Evolutionary conservation across 2,113 vertebrate genomes (phyloP).

Genomic region (Sphyrna mokarran): DNA sequence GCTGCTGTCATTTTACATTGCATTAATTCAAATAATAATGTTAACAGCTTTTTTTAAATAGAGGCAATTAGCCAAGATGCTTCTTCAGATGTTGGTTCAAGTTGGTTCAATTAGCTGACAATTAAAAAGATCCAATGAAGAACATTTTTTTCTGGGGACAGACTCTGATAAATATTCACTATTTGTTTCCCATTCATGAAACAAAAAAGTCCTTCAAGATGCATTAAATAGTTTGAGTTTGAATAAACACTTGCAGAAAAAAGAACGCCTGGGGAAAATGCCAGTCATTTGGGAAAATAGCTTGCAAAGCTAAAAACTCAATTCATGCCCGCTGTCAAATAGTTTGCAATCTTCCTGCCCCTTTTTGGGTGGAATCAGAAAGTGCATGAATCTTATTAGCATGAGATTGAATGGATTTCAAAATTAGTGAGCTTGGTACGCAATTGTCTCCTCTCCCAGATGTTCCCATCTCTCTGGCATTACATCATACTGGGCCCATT

Average conservation of each 20-base stretch:
- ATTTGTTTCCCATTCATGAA: not conserved
- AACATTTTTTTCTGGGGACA: conserved; percentile 19
- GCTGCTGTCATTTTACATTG: conserved; percentile 36
- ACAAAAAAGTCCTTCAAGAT: not conserved
- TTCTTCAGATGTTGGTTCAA: conserved; percentile 34
- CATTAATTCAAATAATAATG: conserved; percentile 38
- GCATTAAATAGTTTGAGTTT: not conserved
- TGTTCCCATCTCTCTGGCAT: too few relatives aligned
- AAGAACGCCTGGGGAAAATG: too few relatives aligned
- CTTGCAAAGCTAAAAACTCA: too few relatives aligned
- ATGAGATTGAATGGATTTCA: too few relatives aligned
- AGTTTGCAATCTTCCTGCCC: too few relatives aligned
- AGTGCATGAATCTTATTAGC: too few relatives aligned
- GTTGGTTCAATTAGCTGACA: conserved; percentile 34
- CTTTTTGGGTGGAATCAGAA: too few relatives aligned
- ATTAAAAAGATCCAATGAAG: conserved; percentile 25
- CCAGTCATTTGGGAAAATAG: too few relatives aligned
- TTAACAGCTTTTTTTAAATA: conserved; percentile 38
- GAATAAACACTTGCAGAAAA: not conserved
- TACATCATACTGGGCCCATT: too few relatives aligned
- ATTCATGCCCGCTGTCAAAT: too few relatives aligned
- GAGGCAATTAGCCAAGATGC: conserved; percentile 35
- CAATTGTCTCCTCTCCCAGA: too few relatives aligned
- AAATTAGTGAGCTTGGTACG: too few relatives aligned
- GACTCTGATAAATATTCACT: not conserved